Base-by-base conservation (phyloP, 1,140 invertebrate genomes). In the Cydia pomonella region DNA sequence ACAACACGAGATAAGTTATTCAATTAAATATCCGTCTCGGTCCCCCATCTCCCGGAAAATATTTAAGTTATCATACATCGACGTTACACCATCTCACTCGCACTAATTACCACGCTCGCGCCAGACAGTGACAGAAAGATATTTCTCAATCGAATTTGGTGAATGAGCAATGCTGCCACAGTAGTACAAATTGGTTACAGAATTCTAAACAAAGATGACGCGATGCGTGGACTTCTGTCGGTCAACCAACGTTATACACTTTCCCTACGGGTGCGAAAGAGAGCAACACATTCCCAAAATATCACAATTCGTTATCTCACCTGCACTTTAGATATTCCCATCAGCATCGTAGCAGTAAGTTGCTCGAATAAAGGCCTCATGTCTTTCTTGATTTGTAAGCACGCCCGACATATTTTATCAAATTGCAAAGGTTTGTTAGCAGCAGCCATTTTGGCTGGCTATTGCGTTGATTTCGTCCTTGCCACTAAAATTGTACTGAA, bases 321-420 rank as follows among this genome's bases (percentile, higher is more conserved):
- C 80, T 93, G 90, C 74, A 95, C 92, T 82, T 92, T 94, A 63
- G 94, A 93, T 85, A 94, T 94, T 74, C 94, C 93, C 94, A 94
- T 95, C 76, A 95, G 77, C 94, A 95, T 95, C 75, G 94, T 94
- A 12, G 94, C 94, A 23, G 94, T 94, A 72, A 94, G 93, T 78
- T 95, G 94, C 77, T 94, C 94, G 81, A 95, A 95, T 63, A 95
- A 78, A 27, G 94, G 94, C 77, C 94, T 91, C 94, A 95, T 95
- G 79, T 95, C 94, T 83, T 94, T 95, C 78, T 94, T 94, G 77
- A 94, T 92, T 75, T 93, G 89, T 78, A 94, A 93, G 87, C 94
- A 95, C 38, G 94, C 93, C n/a, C 94, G 93, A 87, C 94, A 95
- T 77, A 95, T 94, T 87, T 94, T 94, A 76, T 94, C 94, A 79